Evolutionary conservation across 2,888 invertebrate genomes (phyloP).

Genomic region (Gymnoscelis rufifasciata): DNA sequence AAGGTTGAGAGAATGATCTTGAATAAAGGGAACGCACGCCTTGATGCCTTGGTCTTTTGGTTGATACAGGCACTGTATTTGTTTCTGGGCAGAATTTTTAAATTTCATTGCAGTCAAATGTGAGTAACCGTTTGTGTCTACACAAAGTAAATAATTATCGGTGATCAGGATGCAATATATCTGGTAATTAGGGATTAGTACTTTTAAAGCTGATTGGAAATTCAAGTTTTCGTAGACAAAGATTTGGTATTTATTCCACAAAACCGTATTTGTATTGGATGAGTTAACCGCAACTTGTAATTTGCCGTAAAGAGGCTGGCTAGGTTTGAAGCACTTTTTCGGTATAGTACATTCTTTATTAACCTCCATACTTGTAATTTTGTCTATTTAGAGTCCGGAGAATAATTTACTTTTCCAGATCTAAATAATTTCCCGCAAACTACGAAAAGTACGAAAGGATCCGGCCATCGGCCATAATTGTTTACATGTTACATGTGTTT

Average conservation of each 20-base stretch:
- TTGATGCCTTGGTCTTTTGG: conserved; percentile 38
- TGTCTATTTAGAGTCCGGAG: no score
- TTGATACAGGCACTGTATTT: conserved; percentile 43
- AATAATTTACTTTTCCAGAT: no score
- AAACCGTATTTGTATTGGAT: conserved; percentile 35
- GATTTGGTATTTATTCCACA: conserved; percentile 69
- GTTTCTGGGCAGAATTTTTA: conserved; percentile 46
- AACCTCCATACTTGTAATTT: conserved; percentile 36
- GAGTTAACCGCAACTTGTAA: conserved; percentile 47
- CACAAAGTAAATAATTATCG: conserved; percentile 48
- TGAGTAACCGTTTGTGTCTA: conserved; percentile 49
- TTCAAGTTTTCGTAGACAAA: conserved; percentile 50
- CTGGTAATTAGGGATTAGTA: conserved; percentile 48
- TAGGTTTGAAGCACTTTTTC: conserved; percentile 46
- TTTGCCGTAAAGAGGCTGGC: conserved; percentile 36
- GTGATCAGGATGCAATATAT: conserved; percentile 42
- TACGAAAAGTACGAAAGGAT: no score
- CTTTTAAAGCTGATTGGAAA: conserved; percentile 37
- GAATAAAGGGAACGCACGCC: conserved; percentile 26
- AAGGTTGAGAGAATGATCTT: conserved; percentile 41
- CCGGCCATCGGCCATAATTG: no score
- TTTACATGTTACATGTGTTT: no score
- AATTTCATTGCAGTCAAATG: conserved; percentile 51
- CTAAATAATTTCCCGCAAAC: no score
- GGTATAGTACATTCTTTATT: conserved; percentile 25